Percentiles rank a stretch among this genome's conserved stretches.
Conservation (phyloP, 2,888 invertebrate genomes). For the Xanthia icteritia region DNA sequence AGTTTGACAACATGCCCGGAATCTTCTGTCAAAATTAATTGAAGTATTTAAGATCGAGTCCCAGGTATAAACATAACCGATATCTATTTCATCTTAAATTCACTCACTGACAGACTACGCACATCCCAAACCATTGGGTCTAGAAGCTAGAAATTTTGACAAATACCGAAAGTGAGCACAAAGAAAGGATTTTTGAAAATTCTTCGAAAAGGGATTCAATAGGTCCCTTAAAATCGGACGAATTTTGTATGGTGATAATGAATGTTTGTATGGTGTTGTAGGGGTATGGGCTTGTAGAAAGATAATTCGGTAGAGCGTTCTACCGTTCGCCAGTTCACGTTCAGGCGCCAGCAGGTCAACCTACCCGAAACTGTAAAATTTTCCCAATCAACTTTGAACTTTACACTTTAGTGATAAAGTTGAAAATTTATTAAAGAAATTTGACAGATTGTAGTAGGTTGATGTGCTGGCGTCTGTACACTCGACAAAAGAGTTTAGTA, state of each 20-base stretch:
- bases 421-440: too few relatives aligned
- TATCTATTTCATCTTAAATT: neutral
- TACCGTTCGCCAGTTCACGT: neutral
- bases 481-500: neutral
- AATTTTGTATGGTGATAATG: too few relatives aligned
- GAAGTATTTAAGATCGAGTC: neutral
- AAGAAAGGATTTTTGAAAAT: neutral
- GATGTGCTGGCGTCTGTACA: too few relatives aligned
- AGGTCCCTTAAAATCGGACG: too few relatives aligned
- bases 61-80: neutral
- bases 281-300: neutral
- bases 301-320: neutral
- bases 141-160: neutral
- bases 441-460: too few relatives aligned
- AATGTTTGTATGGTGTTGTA: too few relatives aligned
- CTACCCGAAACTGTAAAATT: too few relatives aligned
- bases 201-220: neutral
- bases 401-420: too few relatives aligned
- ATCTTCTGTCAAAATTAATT: slow-evolving; percentile 46
- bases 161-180: neutral
- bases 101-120: neutral
- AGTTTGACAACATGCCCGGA: slow-evolving; percentile 32
- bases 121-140: neutral
- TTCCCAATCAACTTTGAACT: too few relatives aligned
- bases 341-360: too few relatives aligned